These are phyloP conservation scores for Tamandua tetradactyla DNA, from an alignment of 2,797 vertebrate genomes.

Conservation along the genomic window DNA sequence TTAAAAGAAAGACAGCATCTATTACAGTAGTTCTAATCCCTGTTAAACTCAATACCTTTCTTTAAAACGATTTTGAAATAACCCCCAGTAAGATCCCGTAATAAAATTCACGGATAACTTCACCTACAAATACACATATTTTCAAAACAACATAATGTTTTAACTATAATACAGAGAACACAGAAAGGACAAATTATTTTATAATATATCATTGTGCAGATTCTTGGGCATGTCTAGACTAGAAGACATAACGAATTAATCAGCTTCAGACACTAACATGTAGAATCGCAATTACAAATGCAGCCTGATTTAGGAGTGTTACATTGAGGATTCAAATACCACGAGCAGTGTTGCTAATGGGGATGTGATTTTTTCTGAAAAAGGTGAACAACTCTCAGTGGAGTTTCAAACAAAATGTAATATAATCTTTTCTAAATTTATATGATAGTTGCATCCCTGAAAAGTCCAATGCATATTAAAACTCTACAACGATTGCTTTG, in stretches of 20 bases:
- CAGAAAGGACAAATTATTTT: constrained; percentile 42
- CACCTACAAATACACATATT: neutral
- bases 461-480: constrained; percentile 38
- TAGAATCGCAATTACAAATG: neutral
- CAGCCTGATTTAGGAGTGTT: neutral
- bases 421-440: constrained; percentile 12
- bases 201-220: neutral
- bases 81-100: neutral
- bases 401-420: constrained; percentile 5
- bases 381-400: constrained; percentile 19
- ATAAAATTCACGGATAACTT: neutral
- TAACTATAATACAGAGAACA: neutral
- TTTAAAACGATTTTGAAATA: neutral
- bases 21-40: neutral
- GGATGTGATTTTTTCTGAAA: constrained; percentile 42
- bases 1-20: neutral
- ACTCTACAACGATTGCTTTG: neutral
- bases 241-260: constrained; percentile 11
- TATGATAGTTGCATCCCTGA: neutral
- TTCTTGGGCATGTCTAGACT: constrained; percentile 18
- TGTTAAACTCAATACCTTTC: neutral
- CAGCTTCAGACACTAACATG: neutral
- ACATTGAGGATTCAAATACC: neutral
- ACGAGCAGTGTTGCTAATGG: neutral
- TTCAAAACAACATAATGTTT: neutral